phyloP scores from a whole-genome alignment of 2,797 vertebrate genomes.

The Kryptopterus vitreolus region DNA sequence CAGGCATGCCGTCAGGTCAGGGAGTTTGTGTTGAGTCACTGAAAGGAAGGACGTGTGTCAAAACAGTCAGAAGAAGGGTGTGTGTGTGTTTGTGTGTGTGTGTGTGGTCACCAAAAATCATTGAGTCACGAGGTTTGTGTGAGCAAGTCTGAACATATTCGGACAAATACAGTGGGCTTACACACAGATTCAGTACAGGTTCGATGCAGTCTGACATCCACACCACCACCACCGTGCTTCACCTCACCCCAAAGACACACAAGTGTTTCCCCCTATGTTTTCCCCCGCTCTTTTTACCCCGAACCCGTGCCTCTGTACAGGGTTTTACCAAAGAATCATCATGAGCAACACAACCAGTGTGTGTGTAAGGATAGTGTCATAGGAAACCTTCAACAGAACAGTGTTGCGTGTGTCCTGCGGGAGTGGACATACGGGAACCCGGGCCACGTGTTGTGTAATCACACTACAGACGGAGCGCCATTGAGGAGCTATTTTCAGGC shows the following conservation, averaged over 20 bases:
- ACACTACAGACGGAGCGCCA: conserved; percentile 21
- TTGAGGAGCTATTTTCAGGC: conserved; percentile 39
- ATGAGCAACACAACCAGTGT: conserved; percentile 49
- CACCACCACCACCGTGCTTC: too few relatives aligned
- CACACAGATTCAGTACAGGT: too few relatives aligned
- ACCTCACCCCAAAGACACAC: too few relatives aligned
- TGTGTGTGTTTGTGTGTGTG: not conserved
- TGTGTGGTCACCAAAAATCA: not conserved
- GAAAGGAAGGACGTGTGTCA: not conserved
- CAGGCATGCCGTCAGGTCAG: not conserved
- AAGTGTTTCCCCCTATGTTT: too few relatives aligned
- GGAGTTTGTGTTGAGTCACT: conserved; percentile 26
- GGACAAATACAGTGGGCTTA: not conserved
- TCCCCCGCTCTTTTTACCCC: too few relatives aligned
- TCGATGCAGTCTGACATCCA: too few relatives aligned
- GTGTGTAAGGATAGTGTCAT: not conserved
- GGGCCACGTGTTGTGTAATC: conserved; percentile 36
- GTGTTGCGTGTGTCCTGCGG: not conserved
- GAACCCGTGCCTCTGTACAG: too few relatives aligned
- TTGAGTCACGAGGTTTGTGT: not conserved
- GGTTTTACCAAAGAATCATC: too few relatives aligned
- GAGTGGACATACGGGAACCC: conserved; percentile 25
- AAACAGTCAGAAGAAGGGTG: not conserved
- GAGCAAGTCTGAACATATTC: conserved; percentile 39
- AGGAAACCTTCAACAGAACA: conserved; percentile 2